Conservation (phyloP, 2,888 invertebrate species). For the Stramonita haemastoma region DNA sequence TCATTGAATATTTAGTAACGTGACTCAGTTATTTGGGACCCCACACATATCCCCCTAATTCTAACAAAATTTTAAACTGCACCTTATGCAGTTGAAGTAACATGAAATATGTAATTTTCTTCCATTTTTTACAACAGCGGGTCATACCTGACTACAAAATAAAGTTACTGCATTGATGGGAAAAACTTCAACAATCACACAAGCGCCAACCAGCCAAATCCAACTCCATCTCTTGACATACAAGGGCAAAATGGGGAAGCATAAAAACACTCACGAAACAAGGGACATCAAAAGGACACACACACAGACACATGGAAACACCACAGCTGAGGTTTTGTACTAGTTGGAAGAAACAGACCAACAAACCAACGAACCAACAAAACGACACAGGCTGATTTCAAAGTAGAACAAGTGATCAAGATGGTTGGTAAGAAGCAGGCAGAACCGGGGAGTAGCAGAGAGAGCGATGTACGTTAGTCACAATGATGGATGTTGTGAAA, state of each 20-base stretch:
- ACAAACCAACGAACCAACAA: neutral
- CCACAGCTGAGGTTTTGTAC: neutral
- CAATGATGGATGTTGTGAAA: neutral
- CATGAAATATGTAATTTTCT: too few species aligned
- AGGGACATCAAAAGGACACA: neutral
- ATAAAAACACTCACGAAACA: neutral
- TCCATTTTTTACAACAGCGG: too few species aligned
- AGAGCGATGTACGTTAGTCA: constrained; percentile 2
- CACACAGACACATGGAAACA: neutral
- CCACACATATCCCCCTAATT: too few species aligned
- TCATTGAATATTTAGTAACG: too few species aligned
- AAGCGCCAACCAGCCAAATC: neutral
- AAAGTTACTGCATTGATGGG: too few species aligned
- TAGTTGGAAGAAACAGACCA: too few species aligned
- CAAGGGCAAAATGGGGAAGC: neutral
- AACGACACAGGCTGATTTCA: neutral
- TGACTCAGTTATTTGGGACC: too few species aligned
- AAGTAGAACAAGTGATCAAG: neutral
- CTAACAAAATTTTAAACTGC: too few species aligned
- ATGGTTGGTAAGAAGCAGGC: neutral
- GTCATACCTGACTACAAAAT: too few species aligned
- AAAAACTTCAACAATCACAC: neutral
- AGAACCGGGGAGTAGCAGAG: neutral
- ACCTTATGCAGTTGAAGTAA: too few species aligned
- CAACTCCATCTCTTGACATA: neutral